Evolutionary conservation across 2,888 invertebrate genomes (phyloP).

Genomic region (Trimorus sp.): DNA sequence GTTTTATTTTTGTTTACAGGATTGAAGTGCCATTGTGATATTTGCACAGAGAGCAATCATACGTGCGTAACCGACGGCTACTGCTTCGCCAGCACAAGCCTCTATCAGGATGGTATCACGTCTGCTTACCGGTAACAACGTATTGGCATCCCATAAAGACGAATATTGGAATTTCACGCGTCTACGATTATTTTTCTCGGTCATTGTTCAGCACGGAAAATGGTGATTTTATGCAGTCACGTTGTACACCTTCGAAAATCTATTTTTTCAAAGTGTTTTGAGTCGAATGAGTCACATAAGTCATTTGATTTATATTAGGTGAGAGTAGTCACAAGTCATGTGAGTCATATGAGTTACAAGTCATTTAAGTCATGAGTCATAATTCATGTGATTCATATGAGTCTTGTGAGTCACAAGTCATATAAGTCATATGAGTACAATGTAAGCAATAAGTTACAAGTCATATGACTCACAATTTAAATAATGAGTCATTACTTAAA

Average conservation of each 20-base stretch:
- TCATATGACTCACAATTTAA: too few relatives aligned
- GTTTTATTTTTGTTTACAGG: slow-evolving; percentile 82
- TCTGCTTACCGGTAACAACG: slow-evolving; percentile 90
- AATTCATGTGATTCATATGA: too few relatives aligned
- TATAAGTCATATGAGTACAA: too few relatives aligned
- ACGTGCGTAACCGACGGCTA: slow-evolving; percentile 95
- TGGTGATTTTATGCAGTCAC: slow-evolving; percentile 62
- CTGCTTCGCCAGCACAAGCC: slow-evolving; percentile 91
- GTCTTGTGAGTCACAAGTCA: too few relatives aligned
- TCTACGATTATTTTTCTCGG: slow-evolving; percentile 49
- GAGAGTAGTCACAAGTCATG: too few relatives aligned
- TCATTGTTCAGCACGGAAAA: slow-evolving; percentile 44
- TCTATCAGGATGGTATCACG: slow-evolving; percentile 84
- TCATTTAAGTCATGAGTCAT: too few relatives aligned
- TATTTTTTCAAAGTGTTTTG: too few relatives aligned
- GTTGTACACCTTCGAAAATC: slow-evolving; percentile 12
- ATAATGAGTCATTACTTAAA: too few relatives aligned
- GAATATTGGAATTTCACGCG: slow-evolving; percentile 59
- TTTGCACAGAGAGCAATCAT: slow-evolving; percentile 87
- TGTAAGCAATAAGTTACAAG: too few relatives aligned
- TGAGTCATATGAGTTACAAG: too few relatives aligned
- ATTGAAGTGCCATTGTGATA: slow-evolving; percentile 92
- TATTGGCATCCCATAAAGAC: slow-evolving; percentile 61
- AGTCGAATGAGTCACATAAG: too few relatives aligned
- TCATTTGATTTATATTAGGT: too few relatives aligned